Conservation (phyloP, 2,888 invertebrate species). For the Diadromus collaris region DNA sequence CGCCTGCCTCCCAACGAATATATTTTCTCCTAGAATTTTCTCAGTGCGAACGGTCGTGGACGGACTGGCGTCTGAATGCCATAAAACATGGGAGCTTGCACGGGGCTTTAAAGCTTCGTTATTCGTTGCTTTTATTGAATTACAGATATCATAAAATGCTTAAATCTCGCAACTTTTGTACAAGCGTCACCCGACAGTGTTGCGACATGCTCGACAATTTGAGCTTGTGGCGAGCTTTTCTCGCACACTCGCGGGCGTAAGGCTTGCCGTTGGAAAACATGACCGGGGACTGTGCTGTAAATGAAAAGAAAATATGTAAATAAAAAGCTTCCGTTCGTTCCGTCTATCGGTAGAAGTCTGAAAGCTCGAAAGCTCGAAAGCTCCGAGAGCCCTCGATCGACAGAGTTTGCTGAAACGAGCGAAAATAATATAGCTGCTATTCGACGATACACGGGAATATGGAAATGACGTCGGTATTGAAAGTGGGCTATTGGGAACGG, state of each 20-base stretch:
- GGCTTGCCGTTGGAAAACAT: not conserved
- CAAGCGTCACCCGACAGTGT: not conserved
- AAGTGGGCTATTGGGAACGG: slow-evolving; percentile 47
- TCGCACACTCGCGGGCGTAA: not conserved
- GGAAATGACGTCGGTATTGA: slow-evolving; percentile 51
- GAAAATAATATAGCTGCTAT: slow-evolving; percentile 33
- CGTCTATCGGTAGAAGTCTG: not conserved
- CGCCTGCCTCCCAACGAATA: not conserved
- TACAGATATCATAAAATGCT: not conserved
- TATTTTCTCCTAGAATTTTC: too few species aligned
- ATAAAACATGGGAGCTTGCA: too few species aligned
- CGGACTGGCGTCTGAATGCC: too few species aligned
- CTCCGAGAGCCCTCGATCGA: slow-evolving; percentile 22
- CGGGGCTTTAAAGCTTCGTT: not conserved
- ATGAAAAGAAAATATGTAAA: slow-evolving; percentile 8
- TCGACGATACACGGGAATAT: slow-evolving; percentile 13
- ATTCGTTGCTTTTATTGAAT: not conserved
- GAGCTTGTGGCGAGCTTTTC: slow-evolving; percentile 1
- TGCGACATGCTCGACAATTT: not conserved
- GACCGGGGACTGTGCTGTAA: not conserved
- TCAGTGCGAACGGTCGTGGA: too few species aligned
- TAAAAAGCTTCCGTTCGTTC: slow-evolving; percentile 1
- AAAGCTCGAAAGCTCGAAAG: slow-evolving; percentile 2
- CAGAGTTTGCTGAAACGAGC: slow-evolving; percentile 21
- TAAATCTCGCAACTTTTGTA: not conserved